Evolutionary conservation across 2,113 vertebrate species (phyloP), one percentile per base, ranked within the genome.

Genomic region (Leptobrachium leishanense): DNA sequence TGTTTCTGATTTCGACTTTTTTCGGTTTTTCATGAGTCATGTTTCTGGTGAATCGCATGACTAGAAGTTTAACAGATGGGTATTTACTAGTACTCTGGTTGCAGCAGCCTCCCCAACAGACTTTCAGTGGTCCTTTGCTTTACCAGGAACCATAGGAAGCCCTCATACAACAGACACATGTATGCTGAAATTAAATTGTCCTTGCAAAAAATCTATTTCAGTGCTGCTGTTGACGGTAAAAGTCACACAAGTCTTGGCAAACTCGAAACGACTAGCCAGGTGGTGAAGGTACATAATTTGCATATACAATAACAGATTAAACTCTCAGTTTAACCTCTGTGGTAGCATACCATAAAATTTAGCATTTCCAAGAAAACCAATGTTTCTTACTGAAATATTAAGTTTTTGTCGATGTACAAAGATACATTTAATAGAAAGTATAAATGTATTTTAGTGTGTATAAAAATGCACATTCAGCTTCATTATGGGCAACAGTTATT

Each of bases 241-340:
- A 90, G 90, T 91, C 90, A 93, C 82, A 93, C 88, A 85, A 88
- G 85, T 90, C 93, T 85, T 91, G 92, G 92, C 85, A 91, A 91
- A 91, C 87, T 92, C 95, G 92, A 94, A 94, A 94, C 91, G 93
- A 88, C 90, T 85, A 77, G 84, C 84, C 92, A 94, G 93, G 90
- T 94, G 92, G 86, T 88, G 68, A 85, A 89, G 88, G 84, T 84
- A 90, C 41, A 88, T 84, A 84, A 97, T 98, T 99, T 99, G 97
- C 96, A 98, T 99, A 82, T 85, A 83, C 43, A 84, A 85, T 87
- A 88, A 88, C 85, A 89, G 84, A 88, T 85, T 84, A 84, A 87
- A 92, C 75, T 89, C 84, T 89, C 89, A 90, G 84, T 90, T 90
- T 92, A 90, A 86, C 85, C 86, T 82, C 82, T 12, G 40, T 43